A percentile compares a stretch with the other conserved stretches of the same genome.
phyloP scores from a whole-genome alignment of 2,888 invertebrate genomes.

The Polyommatus icarus region DNA sequence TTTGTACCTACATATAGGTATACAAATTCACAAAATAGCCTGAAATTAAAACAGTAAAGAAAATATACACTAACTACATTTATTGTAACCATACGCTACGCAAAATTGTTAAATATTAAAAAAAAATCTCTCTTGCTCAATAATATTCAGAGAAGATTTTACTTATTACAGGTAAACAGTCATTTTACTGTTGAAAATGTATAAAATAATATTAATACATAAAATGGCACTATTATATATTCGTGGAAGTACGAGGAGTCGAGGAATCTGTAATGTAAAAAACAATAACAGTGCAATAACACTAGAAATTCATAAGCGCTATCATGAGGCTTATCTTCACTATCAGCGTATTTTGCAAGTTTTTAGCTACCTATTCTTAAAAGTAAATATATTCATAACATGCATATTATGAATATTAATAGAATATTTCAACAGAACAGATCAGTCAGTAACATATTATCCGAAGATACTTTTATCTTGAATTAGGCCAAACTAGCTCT shows the following conservation, averaged over 20 bases:
- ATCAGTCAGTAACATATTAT: background rate
- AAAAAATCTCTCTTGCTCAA: too few relatives aligned
- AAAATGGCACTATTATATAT: slow-evolving; percentile 36
- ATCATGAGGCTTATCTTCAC: background rate
- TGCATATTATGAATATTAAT: slow-evolving; percentile 8
- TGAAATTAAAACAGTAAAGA: too few relatives aligned
- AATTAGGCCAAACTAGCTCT: slow-evolving; percentile 8
- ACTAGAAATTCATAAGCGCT: background rate
- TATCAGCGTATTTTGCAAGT: background rate
- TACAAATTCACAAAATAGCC: too few relatives aligned
- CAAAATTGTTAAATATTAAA: too few relatives aligned
- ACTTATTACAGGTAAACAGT: slow-evolving; percentile 35
- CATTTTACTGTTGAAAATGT: slow-evolving; percentile 30
- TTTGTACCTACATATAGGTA: too few relatives aligned
- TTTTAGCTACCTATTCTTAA: background rate
- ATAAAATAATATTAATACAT: slow-evolving; percentile 35
- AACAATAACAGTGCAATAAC: background rate
- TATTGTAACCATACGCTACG: too few relatives aligned
- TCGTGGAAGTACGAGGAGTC: background rate
- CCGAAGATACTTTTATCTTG: background rate
- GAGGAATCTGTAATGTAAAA: background rate
- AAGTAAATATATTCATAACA: background rate
- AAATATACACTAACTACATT: too few relatives aligned
- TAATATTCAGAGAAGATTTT: background rate
- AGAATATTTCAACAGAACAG: background rate